Evolutionary conservation across 2,113 vertebrate species (phyloP), one percentile per base, ranked within the genome.

Genomic region (Tylochromis polylepis): DNA sequence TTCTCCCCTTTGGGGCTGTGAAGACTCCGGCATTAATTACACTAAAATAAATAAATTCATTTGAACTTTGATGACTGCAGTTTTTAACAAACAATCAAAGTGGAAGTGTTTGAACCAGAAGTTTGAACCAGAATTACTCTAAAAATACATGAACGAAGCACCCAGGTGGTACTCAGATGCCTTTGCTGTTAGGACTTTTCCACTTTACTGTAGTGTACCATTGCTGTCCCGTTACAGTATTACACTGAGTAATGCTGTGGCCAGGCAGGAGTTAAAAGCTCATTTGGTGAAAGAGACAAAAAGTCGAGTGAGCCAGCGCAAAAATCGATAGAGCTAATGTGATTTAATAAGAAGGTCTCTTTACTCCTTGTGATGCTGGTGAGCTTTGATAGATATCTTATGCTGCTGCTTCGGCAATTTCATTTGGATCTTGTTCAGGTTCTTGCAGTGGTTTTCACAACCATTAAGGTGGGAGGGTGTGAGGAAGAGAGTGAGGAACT

Each of bases 281-380:
- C 89, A 94, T 95, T 92, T 92, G 90, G 89, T 86, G 86, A 92
- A 91, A 95, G 91, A 95, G 92, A 95, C 91, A 91, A 94, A 95
- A 95, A 91, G 85, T 81, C 9, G 57, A 92, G 87, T 75, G 41
- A 88, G 92, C 95, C 93, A 95, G 94, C 77, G 49, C 75, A 51
- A 91, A 89, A 92, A 96, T 95, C 93, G 91, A 95, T 96, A 90
- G 78, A 86, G 83, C 93, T 94, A 95, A 95, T 94, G 93, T 94
- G 93, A 96, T 95, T 96, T 96, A 96, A 95, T 96, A 94, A 95
- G 93, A 94, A 87, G 87, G 91, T 85, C 93, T 90, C 93, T 93
- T 94, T 93, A 90, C 90, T 92, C 85, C 86, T n/a, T n/a, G 84
- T 72, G 53, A 90, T 51, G 87, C 90, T 57, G 79, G 77, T 90